Percentiles rank a stretch among this genome's conserved stretches.
These are phyloP conservation scores for Valencia hispanica DNA, from an alignment of 2,797 vertebrate species.

Conservation along the genomic window DNA sequence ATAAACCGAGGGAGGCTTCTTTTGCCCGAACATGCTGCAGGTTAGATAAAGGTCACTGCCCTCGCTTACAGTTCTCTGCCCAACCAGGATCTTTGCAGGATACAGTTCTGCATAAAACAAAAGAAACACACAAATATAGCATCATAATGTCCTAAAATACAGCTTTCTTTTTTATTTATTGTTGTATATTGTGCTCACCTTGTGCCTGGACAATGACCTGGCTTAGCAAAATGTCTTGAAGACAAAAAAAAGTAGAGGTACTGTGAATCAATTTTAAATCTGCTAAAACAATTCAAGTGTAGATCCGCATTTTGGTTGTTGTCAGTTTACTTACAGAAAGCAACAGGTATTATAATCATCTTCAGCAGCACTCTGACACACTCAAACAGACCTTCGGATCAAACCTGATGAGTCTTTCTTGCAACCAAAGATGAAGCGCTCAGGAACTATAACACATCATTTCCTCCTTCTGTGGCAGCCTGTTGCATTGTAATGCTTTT, in stretches of 20 bases:
- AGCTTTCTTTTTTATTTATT: neutral
- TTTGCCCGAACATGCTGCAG: slow-evolving; percentile 48
- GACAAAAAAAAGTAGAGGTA: neutral
- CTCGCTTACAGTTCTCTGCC: slow-evolving; percentile 30
- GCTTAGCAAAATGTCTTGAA: slow-evolving; percentile 25
- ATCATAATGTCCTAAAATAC: fast-evolving
- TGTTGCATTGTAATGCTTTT: neutral
- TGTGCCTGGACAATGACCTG: slow-evolving; percentile 1
- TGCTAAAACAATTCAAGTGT: neutral
- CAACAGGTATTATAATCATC: neutral
- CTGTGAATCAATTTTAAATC: too few relatives aligned
- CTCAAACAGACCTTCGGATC: neutral
- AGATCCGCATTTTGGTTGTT: neutral
- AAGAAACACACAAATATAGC: fast-evolving
- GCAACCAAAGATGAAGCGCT: neutral
- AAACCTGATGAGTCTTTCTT: neutral
- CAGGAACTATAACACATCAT: neutral
- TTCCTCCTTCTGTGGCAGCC: neutral
- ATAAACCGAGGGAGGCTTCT: fast-evolving
- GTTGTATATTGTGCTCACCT: slow-evolving; percentile 16
- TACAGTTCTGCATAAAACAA: neutral
- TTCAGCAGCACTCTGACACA: neutral
- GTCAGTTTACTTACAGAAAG: neutral
- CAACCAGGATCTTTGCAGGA: slow-evolving; percentile 44
- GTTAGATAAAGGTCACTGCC: slow-evolving; percentile 34